Conservation (phyloP, 2,797 vertebrate genomes). For the Chloroceryle inda region DNA sequence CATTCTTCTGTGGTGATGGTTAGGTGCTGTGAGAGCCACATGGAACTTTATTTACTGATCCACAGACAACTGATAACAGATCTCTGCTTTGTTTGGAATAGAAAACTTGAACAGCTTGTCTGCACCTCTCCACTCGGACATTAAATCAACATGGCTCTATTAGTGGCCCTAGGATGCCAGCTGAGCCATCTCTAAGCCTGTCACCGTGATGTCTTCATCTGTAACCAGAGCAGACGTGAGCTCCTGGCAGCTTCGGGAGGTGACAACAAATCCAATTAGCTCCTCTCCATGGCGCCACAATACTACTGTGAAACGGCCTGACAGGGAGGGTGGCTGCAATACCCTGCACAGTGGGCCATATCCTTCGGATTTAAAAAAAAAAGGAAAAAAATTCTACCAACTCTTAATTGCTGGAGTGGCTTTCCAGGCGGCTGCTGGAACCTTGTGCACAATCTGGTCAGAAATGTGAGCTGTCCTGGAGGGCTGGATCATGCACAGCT, state of each 20-base stretch:
- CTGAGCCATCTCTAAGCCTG: constrained; percentile 98
- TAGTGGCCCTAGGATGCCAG: constrained; percentile 95
- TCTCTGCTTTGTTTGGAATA: constrained; percentile 86
- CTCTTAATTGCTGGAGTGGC: constrained; percentile 76
- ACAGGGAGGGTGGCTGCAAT: constrained; percentile 84
- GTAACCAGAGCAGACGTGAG: constrained; percentile 97
- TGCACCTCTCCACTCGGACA: constrained; percentile 89
- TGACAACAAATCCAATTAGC: constrained; percentile 99
- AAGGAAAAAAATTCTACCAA: constrained; percentile 26
- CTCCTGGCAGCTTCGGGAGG: constrained; percentile 96
- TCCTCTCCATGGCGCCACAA: constrained; percentile 92
- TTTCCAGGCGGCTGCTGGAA: constrained; percentile 70
- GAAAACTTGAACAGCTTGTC: constrained; percentile 94
- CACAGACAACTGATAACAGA: constrained; percentile 83
- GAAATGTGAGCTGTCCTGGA: constrained; percentile 68
- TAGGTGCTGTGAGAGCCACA: constrained; percentile 77
- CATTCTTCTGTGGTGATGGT: constrained; percentile 75
- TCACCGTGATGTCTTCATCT: constrained; percentile 99
- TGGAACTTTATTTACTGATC: constrained; percentile 84
- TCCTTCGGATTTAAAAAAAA: constrained; percentile 51
- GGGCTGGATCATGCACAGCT: neutral
- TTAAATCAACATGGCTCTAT: constrained; percentile 94
- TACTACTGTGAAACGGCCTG: constrained; percentile 84
- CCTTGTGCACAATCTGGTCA: constrained; percentile 71
- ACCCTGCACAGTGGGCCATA: constrained; percentile 82